These are phyloP conservation scores for Xylocopa sonorina DNA, from an alignment of 1,140 invertebrate species.

Conservation along the genomic window DNA sequence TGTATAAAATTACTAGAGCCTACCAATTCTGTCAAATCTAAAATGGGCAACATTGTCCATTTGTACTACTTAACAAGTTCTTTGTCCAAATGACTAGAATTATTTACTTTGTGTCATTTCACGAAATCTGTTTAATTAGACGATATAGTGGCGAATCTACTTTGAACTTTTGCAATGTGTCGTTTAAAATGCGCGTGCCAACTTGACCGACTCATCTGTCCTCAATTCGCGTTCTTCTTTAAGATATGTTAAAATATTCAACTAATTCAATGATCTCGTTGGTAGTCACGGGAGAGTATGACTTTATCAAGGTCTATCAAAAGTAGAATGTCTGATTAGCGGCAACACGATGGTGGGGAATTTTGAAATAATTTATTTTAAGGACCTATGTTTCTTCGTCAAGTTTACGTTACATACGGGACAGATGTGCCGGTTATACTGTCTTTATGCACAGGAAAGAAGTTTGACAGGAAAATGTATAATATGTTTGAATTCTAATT, in stretches of 20 bases:
- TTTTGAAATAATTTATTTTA: neutral
- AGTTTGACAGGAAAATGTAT: too few species aligned
- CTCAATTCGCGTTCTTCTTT: neutral
- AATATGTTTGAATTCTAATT: too few species aligned
- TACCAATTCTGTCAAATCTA: too few species aligned
- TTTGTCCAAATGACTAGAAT: too few species aligned
- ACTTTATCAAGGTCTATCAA: neutral
- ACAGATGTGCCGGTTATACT: too few species aligned
- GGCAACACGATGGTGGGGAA: neutral
- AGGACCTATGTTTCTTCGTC: constrained; percentile 8
- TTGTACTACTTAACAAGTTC: too few species aligned
- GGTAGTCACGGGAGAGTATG: neutral
- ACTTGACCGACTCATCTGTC: neutral
- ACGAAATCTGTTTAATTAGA: too few species aligned
- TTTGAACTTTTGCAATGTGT: neutral
- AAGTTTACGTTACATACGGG: neutral
- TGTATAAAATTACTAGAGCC: too few species aligned
- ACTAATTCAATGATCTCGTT: neutral
- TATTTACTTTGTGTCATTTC: too few species aligned
- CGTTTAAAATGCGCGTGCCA: neutral
- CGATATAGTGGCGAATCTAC: neutral
- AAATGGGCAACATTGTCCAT: too few species aligned
- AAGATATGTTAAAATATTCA: constrained; percentile 28
- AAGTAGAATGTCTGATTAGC: neutral
- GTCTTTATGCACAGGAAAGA: too few species aligned